These are phyloP conservation scores for Carabus problematicus DNA, from an alignment of 2,888 invertebrate species.

Conservation along the genomic window DNA sequence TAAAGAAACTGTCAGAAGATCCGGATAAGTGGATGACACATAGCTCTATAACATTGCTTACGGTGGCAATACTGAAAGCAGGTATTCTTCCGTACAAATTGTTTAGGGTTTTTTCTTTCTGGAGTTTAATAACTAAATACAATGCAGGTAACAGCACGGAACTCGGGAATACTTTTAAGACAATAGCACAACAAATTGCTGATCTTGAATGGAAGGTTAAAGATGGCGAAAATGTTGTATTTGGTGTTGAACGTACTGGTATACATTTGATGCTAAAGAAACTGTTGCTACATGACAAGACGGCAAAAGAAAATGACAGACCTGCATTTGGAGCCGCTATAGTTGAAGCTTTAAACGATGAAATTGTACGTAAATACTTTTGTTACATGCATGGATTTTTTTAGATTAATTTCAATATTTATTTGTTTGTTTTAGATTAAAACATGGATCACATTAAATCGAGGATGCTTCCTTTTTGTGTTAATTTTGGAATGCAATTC, in stretches of 20 bases:
- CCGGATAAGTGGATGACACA: constrained; percentile 73
- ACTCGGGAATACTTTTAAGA: constrained; percentile 59
- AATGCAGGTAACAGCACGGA: constrained; percentile 55
- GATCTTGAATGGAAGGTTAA: constrained; percentile 65
- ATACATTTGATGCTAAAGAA: constrained; percentile 80
- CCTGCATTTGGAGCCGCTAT: constrained; percentile 67
- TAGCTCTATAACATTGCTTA: constrained; percentile 71
- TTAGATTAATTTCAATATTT: constrained; percentile 20
- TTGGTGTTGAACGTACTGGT: constrained; percentile 76
- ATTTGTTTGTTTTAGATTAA: constrained; percentile 62
- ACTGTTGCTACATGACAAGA: constrained; percentile 71
- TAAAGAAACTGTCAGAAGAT: constrained; percentile 64
- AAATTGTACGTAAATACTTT: constrained; percentile 67
- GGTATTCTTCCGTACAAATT: constrained; percentile 56
- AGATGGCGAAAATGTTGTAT: constrained; percentile 59
- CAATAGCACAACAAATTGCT: constrained; percentile 60
- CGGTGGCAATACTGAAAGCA: constrained; percentile 74
- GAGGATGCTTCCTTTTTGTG: constrained; percentile 79
- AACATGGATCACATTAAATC: constrained; percentile 73
- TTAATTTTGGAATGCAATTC: constrained; percentile 70
- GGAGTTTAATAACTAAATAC: neutral
- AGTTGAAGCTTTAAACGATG: constrained; percentile 61
- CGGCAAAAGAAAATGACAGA: constrained; percentile 56
- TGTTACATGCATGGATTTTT: constrained; percentile 19
- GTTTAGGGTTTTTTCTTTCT: constrained; percentile 41